Base-by-base conservation (phyloP, 2,888 invertebrate genomes). In the Epirrita christyi region DNA sequence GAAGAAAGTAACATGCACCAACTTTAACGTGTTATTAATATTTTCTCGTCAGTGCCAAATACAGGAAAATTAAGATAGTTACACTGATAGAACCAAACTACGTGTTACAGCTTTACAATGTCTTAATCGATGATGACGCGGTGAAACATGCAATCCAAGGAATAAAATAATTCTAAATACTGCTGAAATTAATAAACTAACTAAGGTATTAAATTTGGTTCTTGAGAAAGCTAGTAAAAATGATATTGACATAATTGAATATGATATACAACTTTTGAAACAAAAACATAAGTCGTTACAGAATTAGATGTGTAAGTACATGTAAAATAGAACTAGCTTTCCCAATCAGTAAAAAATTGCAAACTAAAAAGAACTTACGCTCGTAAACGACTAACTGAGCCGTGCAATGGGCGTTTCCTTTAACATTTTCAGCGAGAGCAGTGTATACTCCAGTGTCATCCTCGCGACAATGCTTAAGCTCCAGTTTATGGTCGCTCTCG, bases 381-480 rank as follows among this genome's bases (percentile, higher is more conserved):
- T 96, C 94, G 75, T 96, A 95, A 67, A 98, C 97, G 66, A 96
- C 94, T 72, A 98, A 94, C 86, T 97, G 97, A 59, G 97, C 97
- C 38, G 97, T 97, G 83, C 97, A 97, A 59, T 96, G 95, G 42
- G 96, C 93, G 71, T 96, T 96, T 60, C 98, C 97, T 56, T 95
- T 94, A 27, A 93, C 92, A 76, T 97, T 97, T 57, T 95, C 95
- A 14, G 98, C 98, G 64, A 97, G 94, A 43, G 97, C 97, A 0
- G 97, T 97, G 83, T 99, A 99, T 41, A 97, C 94, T 46, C 98
- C 98, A n/a, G 95, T 94, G 85, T 98, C 98, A 28, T 93, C 94
- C 71, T 95, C 94, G 61, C 93, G 89, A 72, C 96, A 96, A 80
- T 97, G 96, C 73, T 94, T 94, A 64, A 97, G 94, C 70, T 95